phyloP scores from a whole-genome alignment of 1,140 invertebrate species.

The Protaetia brevitarsis region DNA sequence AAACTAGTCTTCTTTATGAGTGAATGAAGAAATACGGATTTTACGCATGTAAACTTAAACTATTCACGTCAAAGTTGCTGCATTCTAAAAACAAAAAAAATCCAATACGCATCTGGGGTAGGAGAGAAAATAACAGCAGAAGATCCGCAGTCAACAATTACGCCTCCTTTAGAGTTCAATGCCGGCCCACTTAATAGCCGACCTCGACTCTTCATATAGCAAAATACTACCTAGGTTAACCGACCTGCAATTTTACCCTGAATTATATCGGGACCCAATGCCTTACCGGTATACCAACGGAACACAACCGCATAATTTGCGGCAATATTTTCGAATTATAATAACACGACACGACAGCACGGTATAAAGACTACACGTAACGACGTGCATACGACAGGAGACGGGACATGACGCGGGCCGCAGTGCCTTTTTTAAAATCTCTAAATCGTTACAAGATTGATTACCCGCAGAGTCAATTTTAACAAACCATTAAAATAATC shows the following conservation, averaged over 20 bases:
- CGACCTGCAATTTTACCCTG: constrained; percentile 13
- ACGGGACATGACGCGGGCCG: constrained; percentile 8
- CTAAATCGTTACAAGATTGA: constrained; percentile 17
- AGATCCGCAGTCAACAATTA: constrained; percentile 1
- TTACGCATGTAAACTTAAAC: too few species aligned
- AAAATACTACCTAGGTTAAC: constrained; percentile 14
- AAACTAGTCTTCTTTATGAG: too few species aligned
- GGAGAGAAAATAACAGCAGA: constrained; percentile 8
- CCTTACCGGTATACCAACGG: not conserved
- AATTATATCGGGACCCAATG: constrained; percentile 16
- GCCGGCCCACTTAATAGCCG: constrained; percentile 7
- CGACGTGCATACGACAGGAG: too few species aligned
- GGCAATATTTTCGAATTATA: constrained; percentile 16
- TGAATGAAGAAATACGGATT: too few species aligned
- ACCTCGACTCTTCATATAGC: constrained; percentile 5
- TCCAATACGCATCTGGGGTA: constrained; percentile 8
- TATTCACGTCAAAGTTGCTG: too few species aligned
- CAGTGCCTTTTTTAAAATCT: constrained; percentile 1
- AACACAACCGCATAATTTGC: constrained; percentile 18
- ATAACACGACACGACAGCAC: constrained; percentile 18
- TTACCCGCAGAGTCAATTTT: constrained; percentile 14
- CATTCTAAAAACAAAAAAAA: too few species aligned
- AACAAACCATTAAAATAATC: constrained; percentile 17
- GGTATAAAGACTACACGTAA: too few species aligned
- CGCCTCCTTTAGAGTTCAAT: constrained; percentile 10